phyloP scores from a whole-genome alignment of 2,113 vertebrate genomes.

The Hipposideros armiger region DNA sequence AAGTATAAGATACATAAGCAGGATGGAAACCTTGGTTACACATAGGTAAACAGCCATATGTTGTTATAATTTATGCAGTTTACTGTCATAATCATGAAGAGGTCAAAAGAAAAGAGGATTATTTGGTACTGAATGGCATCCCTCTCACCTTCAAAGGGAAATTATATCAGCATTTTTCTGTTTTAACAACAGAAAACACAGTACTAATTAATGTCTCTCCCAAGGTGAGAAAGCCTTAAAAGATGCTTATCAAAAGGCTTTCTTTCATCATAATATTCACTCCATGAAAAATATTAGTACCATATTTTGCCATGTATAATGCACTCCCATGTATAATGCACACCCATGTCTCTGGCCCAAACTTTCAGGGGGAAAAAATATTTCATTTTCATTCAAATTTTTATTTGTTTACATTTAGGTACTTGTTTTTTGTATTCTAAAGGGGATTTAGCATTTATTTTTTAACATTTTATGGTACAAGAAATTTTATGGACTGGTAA shows the following conservation, averaged over 20 bases:
- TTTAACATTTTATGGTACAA: no score
- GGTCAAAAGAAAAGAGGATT: constrained; percentile 19
- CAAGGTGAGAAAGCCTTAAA: constrained; percentile 66
- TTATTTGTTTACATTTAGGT: no score
- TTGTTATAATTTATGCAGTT: constrained; percentile 30
- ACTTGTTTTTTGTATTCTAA: no score
- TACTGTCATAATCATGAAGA: constrained; percentile 31
- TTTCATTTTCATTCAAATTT: no score
- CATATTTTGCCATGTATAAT: no score
- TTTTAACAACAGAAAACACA: constrained; percentile 63
- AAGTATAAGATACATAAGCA: constrained; percentile 7
- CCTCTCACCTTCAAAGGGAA: constrained; percentile 63
- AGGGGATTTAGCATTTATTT: no score
- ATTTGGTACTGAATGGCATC: constrained; percentile 8
- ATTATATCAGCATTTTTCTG: constrained; percentile 49
- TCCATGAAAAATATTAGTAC: constrained; percentile 52
- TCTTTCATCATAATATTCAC: constrained; percentile 44
- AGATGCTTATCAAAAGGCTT: constrained; percentile 43
- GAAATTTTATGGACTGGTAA: no score
- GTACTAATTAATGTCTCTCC: constrained; percentile 42
- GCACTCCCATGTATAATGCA: no score
- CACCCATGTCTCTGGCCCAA: no score
- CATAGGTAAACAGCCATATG: neutral
- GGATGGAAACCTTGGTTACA: constrained; percentile 18
- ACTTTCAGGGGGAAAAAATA: no score